A percentile compares a stretch with the other conserved stretches of the same genome.
Evolutionary conservation across 2,888 invertebrate genomes (phyloP).

Genomic region (Philhelius pedissequus): DNA sequence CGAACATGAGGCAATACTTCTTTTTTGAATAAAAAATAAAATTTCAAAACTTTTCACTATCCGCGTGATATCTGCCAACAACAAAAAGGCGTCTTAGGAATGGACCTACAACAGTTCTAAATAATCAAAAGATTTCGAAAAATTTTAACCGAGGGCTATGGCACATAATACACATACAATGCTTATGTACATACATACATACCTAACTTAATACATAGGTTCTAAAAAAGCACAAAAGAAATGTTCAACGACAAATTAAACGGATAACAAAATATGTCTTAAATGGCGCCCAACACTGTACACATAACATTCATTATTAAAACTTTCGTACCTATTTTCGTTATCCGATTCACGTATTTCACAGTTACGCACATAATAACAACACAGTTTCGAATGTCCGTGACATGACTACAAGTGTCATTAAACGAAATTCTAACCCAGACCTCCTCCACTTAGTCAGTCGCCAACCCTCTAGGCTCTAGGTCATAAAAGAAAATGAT

Average conservation of each 20-base stretch:
- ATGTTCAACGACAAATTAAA: not conserved
- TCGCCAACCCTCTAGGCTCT: too few relatives aligned
- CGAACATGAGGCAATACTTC: too few relatives aligned
- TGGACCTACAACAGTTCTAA: too few relatives aligned
- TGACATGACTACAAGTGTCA: slow-evolving; percentile 18
- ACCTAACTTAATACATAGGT: too few relatives aligned
- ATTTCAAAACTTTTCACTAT: too few relatives aligned
- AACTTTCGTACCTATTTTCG: not conserved
- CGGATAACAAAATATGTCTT: not conserved
- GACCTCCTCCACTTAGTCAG: not conserved
- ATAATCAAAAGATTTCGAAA: too few relatives aligned
- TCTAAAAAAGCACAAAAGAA: not conserved
- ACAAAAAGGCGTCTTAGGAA: too few relatives aligned
- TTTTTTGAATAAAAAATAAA: too few relatives aligned
- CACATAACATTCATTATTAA: not conserved
- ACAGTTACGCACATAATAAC: not conserved
- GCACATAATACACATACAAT: too few relatives aligned
- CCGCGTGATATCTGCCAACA: too few relatives aligned
- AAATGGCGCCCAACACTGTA: not conserved
- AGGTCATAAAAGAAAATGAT: slow-evolving; percentile 48
- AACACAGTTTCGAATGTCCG: not conserved
- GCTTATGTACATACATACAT: too few relatives aligned
- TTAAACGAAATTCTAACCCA: not conserved
- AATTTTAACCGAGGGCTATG: too few relatives aligned
- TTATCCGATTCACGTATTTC: not conserved